Base-by-base conservation (phyloP, 2,888 invertebrate species). In the Argyra leucocephala region DNA sequence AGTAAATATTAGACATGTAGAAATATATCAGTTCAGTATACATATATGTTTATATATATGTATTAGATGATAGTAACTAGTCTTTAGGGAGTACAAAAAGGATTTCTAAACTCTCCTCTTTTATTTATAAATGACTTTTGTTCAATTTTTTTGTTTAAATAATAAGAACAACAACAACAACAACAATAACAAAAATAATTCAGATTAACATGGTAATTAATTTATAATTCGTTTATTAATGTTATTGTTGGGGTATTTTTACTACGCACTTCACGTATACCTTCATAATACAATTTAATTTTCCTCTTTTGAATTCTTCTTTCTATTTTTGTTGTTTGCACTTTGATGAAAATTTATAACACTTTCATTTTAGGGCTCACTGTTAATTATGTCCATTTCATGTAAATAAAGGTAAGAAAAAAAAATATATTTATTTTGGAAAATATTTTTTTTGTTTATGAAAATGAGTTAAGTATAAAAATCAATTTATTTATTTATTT, bases 161-260 rank as follows among this genome's bases (percentile, higher is more conserved):
- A 2, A 18, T 7, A 1, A 10, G 9, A 31, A 31, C 4, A 31
- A 31, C 31, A 31, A 26, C 26, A 31, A 31, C 31, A n/a, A n/a
- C n/a, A n/a, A n/a, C n/a, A n/a, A n/a, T 31, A 7, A 18, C 18
- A 48, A 48, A 48, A 18, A 48, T 5, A 48, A 18, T 48, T 48
- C 18, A 48, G 48, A 48, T 48, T 48, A 48, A 48, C 48, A 48
- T 48, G 48, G 48, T 48, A 48, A 48, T 48, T 48, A 48, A 48
- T 48, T 48, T 48, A 48, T 48, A 48, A 48, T 48, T 48, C 18
- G 48, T 48, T n/a, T n/a, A 48, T 48, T 48, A 18, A 15, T 15
- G 48, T n/a, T n/a, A 31, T 18, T 15, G 18, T 48, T 48, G 48
- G 48, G 48, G n/a, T 48, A 48, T 48, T 48, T 48, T 15, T 48